Base-by-base conservation (phyloP, 2,888 invertebrate genomes). In the Agrotis segetum region DNA sequence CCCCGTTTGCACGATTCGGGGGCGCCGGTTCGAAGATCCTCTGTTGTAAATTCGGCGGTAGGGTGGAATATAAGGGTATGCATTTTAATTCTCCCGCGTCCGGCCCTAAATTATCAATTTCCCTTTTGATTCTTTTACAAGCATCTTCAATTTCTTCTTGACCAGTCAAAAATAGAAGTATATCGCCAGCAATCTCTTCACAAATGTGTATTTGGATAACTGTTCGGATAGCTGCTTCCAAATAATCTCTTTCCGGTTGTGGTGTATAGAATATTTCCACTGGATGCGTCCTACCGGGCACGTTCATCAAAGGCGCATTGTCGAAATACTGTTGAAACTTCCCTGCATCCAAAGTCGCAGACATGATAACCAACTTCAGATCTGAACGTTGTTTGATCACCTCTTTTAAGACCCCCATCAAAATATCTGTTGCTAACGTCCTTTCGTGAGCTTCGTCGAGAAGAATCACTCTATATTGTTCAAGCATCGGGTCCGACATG, bases 291-390 rank as follows among this genome's bases (percentile, higher is more conserved):
- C 96, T 82, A 0, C 96, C 99, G 0, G 99, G 99, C 0, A 99
- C 99, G 88, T 99, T 99, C 99, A 99, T 99, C 50, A 99, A 94
- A 0, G 99, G 99, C 0, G 99, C 99, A 91, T 99, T 98, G 87
- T 99, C 99, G 91, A 99, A 99, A 92, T 99, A 99, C 91, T 98
- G 98, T 96, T 99, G 99, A 94, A 99, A 99, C 93, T 99, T 99
- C 7, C 99, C 99, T 60, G 99, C 99, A 93, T 99, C 99, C 46
- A 99, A 96, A 0, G 99, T 99, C 0, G 99, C 99, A 77, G 99
- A 99, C 99, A 99, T 99, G 88, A 99, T 98, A 77, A 99, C 99
- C 70, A 99, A 96, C 93, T 99, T 99, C 70, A 99, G 96, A 92
- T 99, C 99, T 0, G 97, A 94, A 34, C 99, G 97, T 87, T 99